phyloP scores from a whole-genome alignment of 2,888 invertebrate species.

The Agapostemon virescens region DNA sequence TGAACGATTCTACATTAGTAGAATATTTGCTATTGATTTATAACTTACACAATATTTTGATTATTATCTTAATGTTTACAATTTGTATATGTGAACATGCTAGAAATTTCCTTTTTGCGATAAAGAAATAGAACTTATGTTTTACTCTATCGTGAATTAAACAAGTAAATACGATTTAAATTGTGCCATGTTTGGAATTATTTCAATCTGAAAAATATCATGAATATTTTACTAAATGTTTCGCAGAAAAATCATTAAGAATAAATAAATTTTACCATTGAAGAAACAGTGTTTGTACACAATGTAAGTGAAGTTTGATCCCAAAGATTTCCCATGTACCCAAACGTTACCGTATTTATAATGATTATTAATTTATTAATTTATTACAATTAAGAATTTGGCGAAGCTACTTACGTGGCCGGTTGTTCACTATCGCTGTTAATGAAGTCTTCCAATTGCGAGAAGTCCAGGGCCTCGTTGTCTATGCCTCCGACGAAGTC shows the following conservation, averaged over 20 bases:
- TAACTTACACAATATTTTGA: not conserved
- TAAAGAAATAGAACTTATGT: not conserved
- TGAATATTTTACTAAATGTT: not conserved
- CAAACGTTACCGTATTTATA: not conserved
- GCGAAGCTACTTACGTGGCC: conserved; percentile 73
- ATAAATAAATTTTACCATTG: too few relatives aligned
- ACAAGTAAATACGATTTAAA: not conserved
- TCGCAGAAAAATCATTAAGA: not conserved
- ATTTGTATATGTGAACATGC: not conserved
- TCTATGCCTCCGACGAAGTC: conserved; percentile 93
- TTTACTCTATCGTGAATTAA: not conserved
- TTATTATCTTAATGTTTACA: not conserved
- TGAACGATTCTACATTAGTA: not conserved
- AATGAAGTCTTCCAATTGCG: conserved; percentile 93
- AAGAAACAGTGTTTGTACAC: too few relatives aligned
- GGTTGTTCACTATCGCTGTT: conserved; percentile 84
- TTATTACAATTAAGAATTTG: not conserved
- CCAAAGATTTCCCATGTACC: not conserved
- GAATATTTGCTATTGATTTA: not conserved
- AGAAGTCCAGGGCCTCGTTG: conserved; percentile 90
- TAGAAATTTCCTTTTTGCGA: not conserved
- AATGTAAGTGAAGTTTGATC: not conserved
- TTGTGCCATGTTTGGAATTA: not conserved
- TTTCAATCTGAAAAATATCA: not conserved
- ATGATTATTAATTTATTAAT: not conserved